These are phyloP conservation scores for Dyspetes luteomarginatus DNA, from an alignment of 2,888 invertebrate genomes.

Conservation along the genomic window DNA sequence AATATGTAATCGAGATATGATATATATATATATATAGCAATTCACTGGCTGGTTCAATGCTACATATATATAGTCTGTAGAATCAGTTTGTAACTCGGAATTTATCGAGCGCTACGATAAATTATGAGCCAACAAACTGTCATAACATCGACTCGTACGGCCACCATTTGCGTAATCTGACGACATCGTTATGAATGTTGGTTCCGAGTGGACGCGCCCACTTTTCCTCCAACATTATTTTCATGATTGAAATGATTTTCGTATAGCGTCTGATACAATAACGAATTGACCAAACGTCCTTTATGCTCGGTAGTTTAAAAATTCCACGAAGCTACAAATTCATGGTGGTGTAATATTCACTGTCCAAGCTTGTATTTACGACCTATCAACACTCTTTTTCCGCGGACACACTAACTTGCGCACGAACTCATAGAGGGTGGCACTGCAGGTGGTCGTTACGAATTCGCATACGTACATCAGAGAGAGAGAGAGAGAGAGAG, in stretches of 20 bases:
- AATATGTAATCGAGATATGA: background rate
- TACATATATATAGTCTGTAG: background rate
- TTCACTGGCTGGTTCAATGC: background rate
- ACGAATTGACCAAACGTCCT: constrained; percentile 3
- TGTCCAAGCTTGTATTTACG: constrained; percentile 47
- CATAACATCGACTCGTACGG: constrained; percentile 67
- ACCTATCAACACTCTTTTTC: constrained; percentile 62
- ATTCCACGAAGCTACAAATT: constrained; percentile 44
- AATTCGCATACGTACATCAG: constrained; percentile 58
- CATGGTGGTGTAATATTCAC: background rate
- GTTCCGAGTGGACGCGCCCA: constrained; percentile 32
- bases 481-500: background rate
- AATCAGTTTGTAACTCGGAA: constrained; percentile 25
- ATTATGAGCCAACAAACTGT: constrained; percentile 74
- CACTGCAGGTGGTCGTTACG: constrained; percentile 62
- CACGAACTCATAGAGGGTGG: constrained; percentile 39
- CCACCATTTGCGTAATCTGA: constrained; percentile 73
- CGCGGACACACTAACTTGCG: constrained; percentile 46
- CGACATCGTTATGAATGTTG: constrained; percentile 73
- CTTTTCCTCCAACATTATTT: background rate
- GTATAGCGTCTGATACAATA: background rate
- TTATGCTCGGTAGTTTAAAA: constrained; percentile 16
- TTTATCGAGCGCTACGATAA: constrained; percentile 63
- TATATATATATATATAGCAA: background rate
- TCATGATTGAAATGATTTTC: background rate